Base-by-base conservation (phyloP, 2,888 invertebrate genomes). In the Stegana nigrithorax region DNA sequence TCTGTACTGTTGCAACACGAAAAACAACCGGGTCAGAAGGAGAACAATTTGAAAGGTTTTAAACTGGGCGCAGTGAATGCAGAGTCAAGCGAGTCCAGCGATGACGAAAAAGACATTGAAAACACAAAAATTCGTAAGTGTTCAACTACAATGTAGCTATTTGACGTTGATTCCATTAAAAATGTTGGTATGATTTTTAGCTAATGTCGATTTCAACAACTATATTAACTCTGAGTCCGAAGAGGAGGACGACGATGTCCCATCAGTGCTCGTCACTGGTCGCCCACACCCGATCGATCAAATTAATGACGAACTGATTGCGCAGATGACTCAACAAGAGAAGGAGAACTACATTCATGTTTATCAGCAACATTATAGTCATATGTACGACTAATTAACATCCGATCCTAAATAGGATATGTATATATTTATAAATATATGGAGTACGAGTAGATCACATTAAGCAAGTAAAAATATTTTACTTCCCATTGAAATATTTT, bases 271-370 rank as follows among this genome's bases (percentile, higher is more conserved):
- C 73, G 94, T 97, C 27, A 94, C 92, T 62, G 92, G 92, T 44
- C 90, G 90, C 76, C 89, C 91, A 14, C 91, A 96, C 69, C 90
- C 94, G 1, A 89, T 97, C 63, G 93, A 93, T 29, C 93, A 94
- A 79, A 91, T 97, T 10, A 93, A 94, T 80, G 94, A 96, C 83
- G 90, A 91, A 72, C 89, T 96, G 78, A 95, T 97, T 73, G 91
- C 92, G 0, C 91, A 91, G 84, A 98, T 98, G 97, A 92, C 94
- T 8, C 92, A 94, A 19, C 88, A 92, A 4, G 97, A 98, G 83
- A 97, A 96, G 86, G 96, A 96, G 82, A 92, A 93, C 39, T 98
- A 97, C 85, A 97, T 97, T 73, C 93, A 95, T 86, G 90, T 94
- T 45, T 96, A 96, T 83, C 96, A 97, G 84, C 96, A 97, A 84